Conservation (phyloP, 2,797 vertebrate genomes). For the Myotis daubentonii region DNA sequence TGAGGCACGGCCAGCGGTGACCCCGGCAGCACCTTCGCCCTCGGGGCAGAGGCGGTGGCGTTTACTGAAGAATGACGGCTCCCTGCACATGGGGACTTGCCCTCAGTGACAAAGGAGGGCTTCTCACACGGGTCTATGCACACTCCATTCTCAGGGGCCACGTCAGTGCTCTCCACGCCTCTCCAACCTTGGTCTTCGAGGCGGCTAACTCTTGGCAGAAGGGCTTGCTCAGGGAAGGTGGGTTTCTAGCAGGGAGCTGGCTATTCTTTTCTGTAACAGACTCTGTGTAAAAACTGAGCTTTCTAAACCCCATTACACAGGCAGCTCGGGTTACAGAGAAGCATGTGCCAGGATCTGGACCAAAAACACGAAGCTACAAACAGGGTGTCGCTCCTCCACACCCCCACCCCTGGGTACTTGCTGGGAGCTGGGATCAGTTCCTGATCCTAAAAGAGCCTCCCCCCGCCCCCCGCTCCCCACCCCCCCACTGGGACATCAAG, state of each 20-base stretch:
- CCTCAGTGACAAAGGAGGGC: neutral
- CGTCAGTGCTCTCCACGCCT: neutral
- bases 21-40: neutral
- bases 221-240: neutral
- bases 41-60: neutral
- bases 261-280: neutral
- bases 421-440: neutral
- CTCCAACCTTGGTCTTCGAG: neutral
- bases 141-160: neutral
- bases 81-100: fast-evolving
- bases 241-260: neutral
- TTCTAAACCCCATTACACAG: neutral
- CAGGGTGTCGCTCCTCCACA: fast-evolving
- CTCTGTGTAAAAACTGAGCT: neutral
- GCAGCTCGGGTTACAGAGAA: neutral
- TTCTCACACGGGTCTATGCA: neutral
- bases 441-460: neutral
- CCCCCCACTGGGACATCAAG: neutral
- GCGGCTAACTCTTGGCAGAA: neutral
- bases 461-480: fast-evolving
- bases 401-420: neutral
- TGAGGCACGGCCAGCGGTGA: fast-evolving
- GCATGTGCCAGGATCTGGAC: fast-evolving
- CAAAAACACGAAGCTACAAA: no score
- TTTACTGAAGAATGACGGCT: neutral